Evolutionary conservation across 2,113 vertebrate genomes (phyloP).

Genomic region (Pterocles gutturalis): DNA sequence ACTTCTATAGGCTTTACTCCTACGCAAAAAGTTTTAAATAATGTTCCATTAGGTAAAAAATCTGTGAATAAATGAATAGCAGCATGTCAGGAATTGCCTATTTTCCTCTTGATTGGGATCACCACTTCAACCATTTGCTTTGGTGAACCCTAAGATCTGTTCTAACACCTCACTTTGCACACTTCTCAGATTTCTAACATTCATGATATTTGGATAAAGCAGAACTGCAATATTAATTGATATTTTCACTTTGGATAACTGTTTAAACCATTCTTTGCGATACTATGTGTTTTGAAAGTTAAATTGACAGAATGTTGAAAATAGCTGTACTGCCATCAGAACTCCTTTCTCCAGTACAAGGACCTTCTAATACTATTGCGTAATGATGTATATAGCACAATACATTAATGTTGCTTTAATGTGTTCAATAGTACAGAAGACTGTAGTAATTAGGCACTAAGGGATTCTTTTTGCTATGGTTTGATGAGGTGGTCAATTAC

Average conservation of each 20-base stretch:
- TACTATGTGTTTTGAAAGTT: not conserved
- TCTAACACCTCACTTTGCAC: not conserved
- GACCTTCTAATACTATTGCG: not conserved
- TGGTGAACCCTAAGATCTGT: not conserved
- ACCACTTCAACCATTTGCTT: not conserved
- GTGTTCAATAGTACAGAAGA: slow-evolving; percentile 61
- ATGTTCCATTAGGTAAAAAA: not conserved
- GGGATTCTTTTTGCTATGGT: slow-evolving; percentile 66
- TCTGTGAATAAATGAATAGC: not conserved
- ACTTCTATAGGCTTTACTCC: not conserved
- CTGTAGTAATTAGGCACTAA: slow-evolving; percentile 67
- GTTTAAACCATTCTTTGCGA: not conserved
- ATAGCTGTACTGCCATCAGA: slow-evolving; percentile 13
- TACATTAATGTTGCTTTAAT: slow-evolving; percentile 19
- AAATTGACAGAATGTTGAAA: slow-evolving; percentile 4
- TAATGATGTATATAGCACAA: slow-evolving; percentile 59
- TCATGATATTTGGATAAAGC: not conserved
- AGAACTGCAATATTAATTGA: not conserved
- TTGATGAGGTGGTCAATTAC: slow-evolving; percentile 77
- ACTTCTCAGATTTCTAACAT: not conserved
- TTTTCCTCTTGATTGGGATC: not conserved
- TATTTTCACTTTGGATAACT: not conserved
- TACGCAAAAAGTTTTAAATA: not conserved
- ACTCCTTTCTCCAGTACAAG: slow-evolving; percentile 20
- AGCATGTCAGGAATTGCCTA: not conserved